These are phyloP conservation scores for Clistopyga incitator DNA, from an alignment of 2,888 invertebrate species.

Conservation along the genomic window DNA sequence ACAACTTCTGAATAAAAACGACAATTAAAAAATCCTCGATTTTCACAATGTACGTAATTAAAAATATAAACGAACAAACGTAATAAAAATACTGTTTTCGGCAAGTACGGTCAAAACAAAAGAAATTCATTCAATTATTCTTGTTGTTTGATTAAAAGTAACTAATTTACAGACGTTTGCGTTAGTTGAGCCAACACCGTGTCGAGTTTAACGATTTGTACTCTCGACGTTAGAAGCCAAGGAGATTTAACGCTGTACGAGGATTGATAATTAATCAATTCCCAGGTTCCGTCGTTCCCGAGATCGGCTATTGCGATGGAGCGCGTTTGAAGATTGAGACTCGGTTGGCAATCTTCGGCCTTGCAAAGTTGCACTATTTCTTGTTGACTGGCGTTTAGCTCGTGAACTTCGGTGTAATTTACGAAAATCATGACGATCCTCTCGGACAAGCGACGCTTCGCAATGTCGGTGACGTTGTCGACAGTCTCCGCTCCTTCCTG, in stretches of 20 bases:
- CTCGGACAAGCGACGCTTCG: slow-evolving; percentile 86
- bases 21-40: neutral
- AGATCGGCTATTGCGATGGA: slow-evolving; percentile 90
- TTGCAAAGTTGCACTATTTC: slow-evolving; percentile 91
- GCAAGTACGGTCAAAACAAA: neutral
- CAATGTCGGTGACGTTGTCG: slow-evolving; percentile 54
- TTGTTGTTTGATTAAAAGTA: neutral
- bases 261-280: slow-evolving; percentile 89
- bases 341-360: slow-evolving; percentile 89
- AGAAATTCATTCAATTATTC: neutral
- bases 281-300: slow-evolving; percentile 91
- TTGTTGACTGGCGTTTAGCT: slow-evolving; percentile 92
- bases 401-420: slow-evolving; percentile 90
- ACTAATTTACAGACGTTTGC: slow-evolving; percentile 38
- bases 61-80: neutral
- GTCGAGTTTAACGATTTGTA: slow-evolving; percentile 80
- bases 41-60: too few relatives aligned
- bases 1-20: neutral
- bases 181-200: slow-evolving; percentile 65
- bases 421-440: slow-evolving; percentile 92
- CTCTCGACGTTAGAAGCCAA: slow-evolving; percentile 75
- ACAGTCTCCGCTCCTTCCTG: slow-evolving; percentile 80
- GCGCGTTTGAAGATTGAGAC: slow-evolving; percentile 89
- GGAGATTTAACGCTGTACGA: slow-evolving; percentile 75
- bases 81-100: neutral